Base-by-base conservation (phyloP, 2,888 invertebrate genomes). In the Alcis repandata region DNA sequence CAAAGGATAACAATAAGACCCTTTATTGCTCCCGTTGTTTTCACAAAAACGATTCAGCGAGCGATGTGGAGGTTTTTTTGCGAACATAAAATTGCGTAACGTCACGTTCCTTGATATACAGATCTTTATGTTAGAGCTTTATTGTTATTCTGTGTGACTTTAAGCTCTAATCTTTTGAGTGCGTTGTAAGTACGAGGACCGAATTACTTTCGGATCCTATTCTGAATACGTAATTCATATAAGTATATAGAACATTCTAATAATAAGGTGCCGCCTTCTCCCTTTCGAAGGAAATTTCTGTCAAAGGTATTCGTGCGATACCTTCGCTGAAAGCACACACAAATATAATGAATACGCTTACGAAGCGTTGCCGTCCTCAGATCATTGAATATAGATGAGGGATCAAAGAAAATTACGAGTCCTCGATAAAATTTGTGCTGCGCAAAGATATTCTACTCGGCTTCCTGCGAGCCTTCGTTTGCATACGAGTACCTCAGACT, bases 351-450 rank as follows among this genome's bases (percentile, higher is more conserved):
- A 91, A 90, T 89, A 88, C 88, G 88, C 91, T 89, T 91, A 87
- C 87, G 82, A 80, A 88, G 89, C 90, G 87, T 89, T 87, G 87
- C 87, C 84, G 84, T 86, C 85, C 82, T 85, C 83, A 86, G 88
- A 89, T 91, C 91, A 91, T 91, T 92, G 91, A 92, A 91, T 92
- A 91, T 89, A 91, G 89, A 92, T 90, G 90, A 90, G 89, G 90
- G 91, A 90, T 91, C 91, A 91, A 91, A 90, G 88, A 80, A 91
- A 90, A 90, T 91, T 90, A 89, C 89, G 88, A 87, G 81, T 87
- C 78, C 80, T 82, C 87, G 86, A 88, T 88, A 89, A 90, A 90
- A 89, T 87, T 88, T 88, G 84, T 80, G 88, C 89, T 85, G 84
- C 78, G 88, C 85, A 82, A 89, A 87, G 86, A 87, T 87, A 87